These are phyloP conservation scores for Phrixothrix hirtus DNA, from an alignment of 2,888 invertebrate genomes.

Conservation along the genomic window DNA sequence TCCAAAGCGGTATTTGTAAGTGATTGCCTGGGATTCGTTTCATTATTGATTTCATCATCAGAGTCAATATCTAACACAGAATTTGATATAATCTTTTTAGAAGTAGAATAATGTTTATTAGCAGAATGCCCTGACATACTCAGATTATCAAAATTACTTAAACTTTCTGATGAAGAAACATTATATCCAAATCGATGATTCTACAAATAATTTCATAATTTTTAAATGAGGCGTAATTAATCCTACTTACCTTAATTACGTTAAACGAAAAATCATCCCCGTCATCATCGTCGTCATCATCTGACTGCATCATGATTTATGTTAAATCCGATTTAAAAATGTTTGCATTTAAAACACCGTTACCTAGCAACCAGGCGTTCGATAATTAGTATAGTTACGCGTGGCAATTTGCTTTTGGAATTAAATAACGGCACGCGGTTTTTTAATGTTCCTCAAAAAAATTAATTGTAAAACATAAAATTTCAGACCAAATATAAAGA, in stretches of 20 bases:
- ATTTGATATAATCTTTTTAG: constrained; percentile 1
- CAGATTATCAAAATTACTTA: constrained; percentile 40
- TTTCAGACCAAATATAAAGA: too few species aligned
- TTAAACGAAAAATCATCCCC: constrained; percentile 12
- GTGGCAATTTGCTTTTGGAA: not conserved
- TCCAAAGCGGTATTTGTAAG: constrained; percentile 1
- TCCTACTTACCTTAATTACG: constrained; percentile 5
- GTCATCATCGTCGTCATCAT: constrained; percentile 5
- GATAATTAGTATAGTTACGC: not conserved
- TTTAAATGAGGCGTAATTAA: not conserved
- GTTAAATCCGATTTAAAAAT: not conserved
- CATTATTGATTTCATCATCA: constrained; percentile 8
- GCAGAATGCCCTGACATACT: constrained; percentile 65
- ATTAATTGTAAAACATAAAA: too few species aligned
- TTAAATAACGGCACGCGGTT: too few species aligned
- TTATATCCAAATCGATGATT: constrained; percentile 21
- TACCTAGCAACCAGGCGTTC: not conserved
- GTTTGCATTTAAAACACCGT: not conserved
- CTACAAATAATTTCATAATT: constrained; percentile 8
- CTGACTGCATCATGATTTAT: too few species aligned
- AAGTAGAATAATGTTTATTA: constrained; percentile 10
- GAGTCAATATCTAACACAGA: constrained; percentile 57
- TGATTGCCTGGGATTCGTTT: constrained; percentile 1
- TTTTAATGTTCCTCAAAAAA: too few species aligned
- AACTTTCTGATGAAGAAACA: constrained; percentile 25